Conservation (phyloP, 2,888 invertebrate genomes). For the Megastigmus dorsalis region DNA sequence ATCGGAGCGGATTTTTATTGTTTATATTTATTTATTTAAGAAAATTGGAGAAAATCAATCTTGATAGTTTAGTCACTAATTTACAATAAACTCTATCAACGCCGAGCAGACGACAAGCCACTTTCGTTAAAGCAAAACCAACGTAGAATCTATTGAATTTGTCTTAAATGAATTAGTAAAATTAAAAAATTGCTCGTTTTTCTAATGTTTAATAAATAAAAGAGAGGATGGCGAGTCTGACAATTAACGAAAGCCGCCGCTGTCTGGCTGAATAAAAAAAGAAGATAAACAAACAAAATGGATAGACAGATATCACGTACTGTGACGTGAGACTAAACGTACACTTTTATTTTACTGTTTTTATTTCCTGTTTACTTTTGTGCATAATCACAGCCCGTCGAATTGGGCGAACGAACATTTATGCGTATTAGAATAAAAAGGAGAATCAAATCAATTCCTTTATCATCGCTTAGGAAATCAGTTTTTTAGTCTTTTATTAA, state of each 20-base stretch:
- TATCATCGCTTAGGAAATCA: slow-evolving; percentile 4
- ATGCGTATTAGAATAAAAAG: slow-evolving; percentile 12
- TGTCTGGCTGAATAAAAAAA: too few relatives aligned
- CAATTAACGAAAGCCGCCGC: slow-evolving; percentile 10
- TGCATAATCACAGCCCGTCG: slow-evolving; percentile 38
- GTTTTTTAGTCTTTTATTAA: slow-evolving; percentile 16
- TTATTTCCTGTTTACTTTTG: slow-evolving; percentile 39
- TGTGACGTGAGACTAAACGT: slow-evolving; percentile 1
- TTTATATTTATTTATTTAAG: slow-evolving; percentile 12
- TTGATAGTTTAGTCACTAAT: background rate
- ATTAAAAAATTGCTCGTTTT: background rate
- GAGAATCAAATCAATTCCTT: slow-evolving; percentile 24
- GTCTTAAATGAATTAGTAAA: too few relatives aligned
- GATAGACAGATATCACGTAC: background rate
- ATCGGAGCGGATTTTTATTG: slow-evolving; percentile 2
- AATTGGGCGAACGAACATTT: slow-evolving; percentile 21
- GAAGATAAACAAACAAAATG: too few relatives aligned
- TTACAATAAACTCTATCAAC: background rate
- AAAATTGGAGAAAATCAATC: background rate
- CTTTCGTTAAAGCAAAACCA: background rate
- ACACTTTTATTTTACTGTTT: slow-evolving; percentile 11
- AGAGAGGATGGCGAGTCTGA: background rate
- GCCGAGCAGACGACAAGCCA: too few relatives aligned
- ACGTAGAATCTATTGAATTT: too few relatives aligned
- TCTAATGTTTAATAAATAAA: slow-evolving; percentile 27